A percentile compares a stretch with the other conserved stretches of the same genome.
Conservation (phyloP, 2,888 invertebrate species). For the Drosophila pseudotakahashii region DNA sequence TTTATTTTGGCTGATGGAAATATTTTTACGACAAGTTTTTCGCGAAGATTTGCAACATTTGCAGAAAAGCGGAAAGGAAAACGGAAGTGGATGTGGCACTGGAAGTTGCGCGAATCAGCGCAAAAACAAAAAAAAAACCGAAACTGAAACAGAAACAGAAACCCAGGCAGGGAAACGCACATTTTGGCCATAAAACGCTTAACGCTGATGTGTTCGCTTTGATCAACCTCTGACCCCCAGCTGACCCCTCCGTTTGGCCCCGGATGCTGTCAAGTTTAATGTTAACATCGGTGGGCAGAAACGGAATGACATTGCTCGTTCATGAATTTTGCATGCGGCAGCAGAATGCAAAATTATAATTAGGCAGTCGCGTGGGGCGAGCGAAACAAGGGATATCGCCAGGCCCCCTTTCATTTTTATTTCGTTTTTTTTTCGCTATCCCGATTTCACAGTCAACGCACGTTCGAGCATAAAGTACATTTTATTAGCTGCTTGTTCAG, state of each 20-base stretch:
- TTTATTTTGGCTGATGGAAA: constrained; percentile 69
- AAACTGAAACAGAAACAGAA: no score
- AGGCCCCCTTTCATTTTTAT: background rate
- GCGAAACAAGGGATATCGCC: constrained; percentile 25
- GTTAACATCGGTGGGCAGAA: constrained; percentile 56
- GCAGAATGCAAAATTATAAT: constrained; percentile 78
- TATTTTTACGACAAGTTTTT: constrained; percentile 80
- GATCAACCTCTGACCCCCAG: constrained; percentile 16
- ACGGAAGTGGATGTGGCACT: constrained; percentile 41
- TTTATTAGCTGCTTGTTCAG: constrained; percentile 65
- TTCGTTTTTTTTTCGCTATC: background rate
- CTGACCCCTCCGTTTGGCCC: constrained; percentile 27
- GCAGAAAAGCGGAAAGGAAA: constrained; percentile 56
- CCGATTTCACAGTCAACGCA: constrained; percentile 63
- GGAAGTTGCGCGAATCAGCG: constrained; percentile 70
- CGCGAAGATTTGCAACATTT: constrained; percentile 78
- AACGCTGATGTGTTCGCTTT: constrained; percentile 49
- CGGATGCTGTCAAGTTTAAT: constrained; percentile 77
- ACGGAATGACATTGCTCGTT: constrained; percentile 17
- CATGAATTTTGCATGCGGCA: constrained; percentile 79
- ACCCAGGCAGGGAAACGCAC: constrained; percentile 65
- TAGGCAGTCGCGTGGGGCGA: constrained; percentile 61
- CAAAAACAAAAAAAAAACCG: constrained; percentile 33
- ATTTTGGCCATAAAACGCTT: constrained; percentile 75
- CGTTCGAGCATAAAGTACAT: constrained; percentile 78